Percentiles rank a stretch among this genome's conserved stretches.
Conservation (phyloP, 30 jellyfish, hydroid and myxozoan genomes). For the Aurelia aurita region DNA sequence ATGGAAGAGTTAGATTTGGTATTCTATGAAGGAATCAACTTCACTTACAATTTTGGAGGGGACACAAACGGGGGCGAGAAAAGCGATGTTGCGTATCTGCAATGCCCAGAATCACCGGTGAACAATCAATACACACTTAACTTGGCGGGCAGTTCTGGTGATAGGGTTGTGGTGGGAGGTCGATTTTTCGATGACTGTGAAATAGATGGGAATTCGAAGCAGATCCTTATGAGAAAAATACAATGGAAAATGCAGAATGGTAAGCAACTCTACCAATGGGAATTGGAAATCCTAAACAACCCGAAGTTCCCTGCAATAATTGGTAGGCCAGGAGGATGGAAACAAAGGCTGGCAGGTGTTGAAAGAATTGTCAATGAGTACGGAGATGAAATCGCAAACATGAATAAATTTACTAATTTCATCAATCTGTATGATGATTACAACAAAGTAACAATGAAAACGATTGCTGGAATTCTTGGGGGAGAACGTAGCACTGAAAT, state of each 20-base stretch:
- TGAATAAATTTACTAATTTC: background rate
- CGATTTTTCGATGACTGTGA: constrained; percentile 5
- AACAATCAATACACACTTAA: background rate
- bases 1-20: background rate
- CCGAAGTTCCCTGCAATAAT: background rate
- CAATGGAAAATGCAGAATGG: constrained; percentile 15
- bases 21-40: background rate
- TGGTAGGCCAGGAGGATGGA: constrained; percentile 6
- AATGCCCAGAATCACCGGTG: constrained; percentile 4
- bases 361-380: constrained; percentile 39
- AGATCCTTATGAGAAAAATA: background rate
- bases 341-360: constrained; percentile 8
- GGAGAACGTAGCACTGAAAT: constrained; percentile 20
- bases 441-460: constrained; percentile 34
- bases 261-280: background rate
- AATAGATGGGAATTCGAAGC: background rate
- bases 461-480: constrained; percentile 9
- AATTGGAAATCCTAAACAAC: background rate
- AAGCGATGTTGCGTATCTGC: background rate
- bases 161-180: constrained; percentile 2
- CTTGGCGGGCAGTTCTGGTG: constrained; percentile 13
- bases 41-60: background rate
- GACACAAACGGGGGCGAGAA: background rate
- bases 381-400: constrained; percentile 2
- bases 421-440: constrained; percentile 5